Percentiles rank a stretch among this genome's conserved stretches.
These are phyloP conservation scores for Tachina grossa DNA, from an alignment of 2,888 invertebrate genomes.

Conservation along the genomic window DNA sequence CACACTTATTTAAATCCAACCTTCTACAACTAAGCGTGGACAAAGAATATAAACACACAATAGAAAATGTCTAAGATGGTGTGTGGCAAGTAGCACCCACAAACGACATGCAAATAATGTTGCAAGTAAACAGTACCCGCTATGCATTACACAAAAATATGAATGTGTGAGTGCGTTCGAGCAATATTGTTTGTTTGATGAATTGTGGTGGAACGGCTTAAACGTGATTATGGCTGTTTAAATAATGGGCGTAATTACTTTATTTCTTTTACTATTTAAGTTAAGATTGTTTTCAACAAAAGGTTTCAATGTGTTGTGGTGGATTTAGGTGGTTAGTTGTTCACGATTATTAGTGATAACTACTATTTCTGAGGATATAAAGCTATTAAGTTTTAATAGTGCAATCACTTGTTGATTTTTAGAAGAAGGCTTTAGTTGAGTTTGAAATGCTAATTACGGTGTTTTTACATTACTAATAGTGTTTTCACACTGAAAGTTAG, in stretches of 20 bases:
- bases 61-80: conserved; percentile 29
- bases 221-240: conserved; percentile 67
- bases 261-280: conserved; percentile 51
- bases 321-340: conserved; percentile 44
- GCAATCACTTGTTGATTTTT: conserved; percentile 23
- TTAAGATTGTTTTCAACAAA: conserved; percentile 47
- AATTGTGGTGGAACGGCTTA: conserved; percentile 73
- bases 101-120: conserved; percentile 68
- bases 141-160: not conserved
- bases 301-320: conserved; percentile 48
- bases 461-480: not conserved
- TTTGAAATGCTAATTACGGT: not conserved
- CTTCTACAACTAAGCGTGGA: conserved; percentile 29
- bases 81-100: conserved; percentile 66
- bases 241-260: conserved; percentile 69
- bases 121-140: conserved; percentile 50
- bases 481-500: no score
- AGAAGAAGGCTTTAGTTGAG: not conserved
- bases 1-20: conserved; percentile 40
- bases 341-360: conserved; percentile 2
- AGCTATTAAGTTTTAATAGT: conserved; percentile 5
- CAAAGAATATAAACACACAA: conserved; percentile 36
- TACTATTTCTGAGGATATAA: not conserved
- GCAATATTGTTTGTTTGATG: conserved; percentile 76
- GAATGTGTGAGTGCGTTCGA: not conserved